These are phyloP conservation scores for Adineta ricciae DNA, from an alignment of 2,888 invertebrate species.

Conservation along the genomic window DNA sequence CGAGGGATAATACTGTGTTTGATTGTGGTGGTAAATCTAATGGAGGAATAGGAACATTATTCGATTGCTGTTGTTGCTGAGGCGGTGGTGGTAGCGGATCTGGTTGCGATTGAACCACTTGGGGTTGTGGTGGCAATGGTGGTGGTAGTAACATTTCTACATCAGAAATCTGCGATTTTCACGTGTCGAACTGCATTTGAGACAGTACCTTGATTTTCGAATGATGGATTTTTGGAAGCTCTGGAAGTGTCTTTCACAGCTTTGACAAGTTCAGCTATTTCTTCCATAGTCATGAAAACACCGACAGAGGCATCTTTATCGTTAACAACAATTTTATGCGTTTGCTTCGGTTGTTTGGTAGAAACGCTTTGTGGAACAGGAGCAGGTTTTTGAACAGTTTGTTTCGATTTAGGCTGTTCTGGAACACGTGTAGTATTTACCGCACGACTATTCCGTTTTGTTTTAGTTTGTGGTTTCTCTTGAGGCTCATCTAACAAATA, in stretches of 20 bases:
- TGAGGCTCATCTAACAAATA: background rate
- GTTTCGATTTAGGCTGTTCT: background rate
- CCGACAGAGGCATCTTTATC: background rate
- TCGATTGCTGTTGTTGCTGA: background rate
- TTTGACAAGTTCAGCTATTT: conserved; percentile 4
- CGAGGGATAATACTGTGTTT: background rate
- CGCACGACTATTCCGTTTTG: background rate
- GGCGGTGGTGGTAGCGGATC: too few species aligned
- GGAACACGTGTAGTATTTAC: background rate
- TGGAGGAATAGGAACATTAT: background rate
- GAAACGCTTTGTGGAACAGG: background rate
- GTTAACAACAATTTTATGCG: background rate
- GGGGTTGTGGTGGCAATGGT: too few species aligned
- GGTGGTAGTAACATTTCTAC: background rate
- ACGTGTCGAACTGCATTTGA: background rate
- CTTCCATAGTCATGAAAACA: conserved; percentile 11
- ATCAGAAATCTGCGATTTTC: background rate
- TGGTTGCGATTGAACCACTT: too few species aligned
- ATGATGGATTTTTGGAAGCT: background rate
- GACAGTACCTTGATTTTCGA: background rate
- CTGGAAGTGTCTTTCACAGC: background rate
- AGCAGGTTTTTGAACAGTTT: background rate
- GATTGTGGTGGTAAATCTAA: background rate
- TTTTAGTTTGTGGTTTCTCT: background rate
- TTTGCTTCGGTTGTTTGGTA: background rate